Evolutionary conservation across 2,888 invertebrate genomes (phyloP).

Genomic region (Drosophila barbarae): DNA sequence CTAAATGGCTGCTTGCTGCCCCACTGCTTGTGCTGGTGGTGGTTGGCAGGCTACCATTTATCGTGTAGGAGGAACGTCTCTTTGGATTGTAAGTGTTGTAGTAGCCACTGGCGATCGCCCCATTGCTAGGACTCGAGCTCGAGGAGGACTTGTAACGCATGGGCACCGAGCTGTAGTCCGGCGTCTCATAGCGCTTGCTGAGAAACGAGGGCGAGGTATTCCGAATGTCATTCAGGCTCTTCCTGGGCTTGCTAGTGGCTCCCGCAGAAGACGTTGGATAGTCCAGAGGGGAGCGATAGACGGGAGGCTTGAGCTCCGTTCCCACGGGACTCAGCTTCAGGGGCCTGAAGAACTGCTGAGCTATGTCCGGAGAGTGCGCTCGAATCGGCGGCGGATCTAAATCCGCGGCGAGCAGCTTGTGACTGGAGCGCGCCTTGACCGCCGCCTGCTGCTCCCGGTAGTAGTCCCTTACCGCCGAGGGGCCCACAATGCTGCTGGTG

Average conservation of each 20-base stretch:
- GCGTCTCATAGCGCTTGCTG: constrained; percentile 70
- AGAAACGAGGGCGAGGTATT: constrained; percentile 76
- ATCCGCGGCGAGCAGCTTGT: constrained; percentile 54
- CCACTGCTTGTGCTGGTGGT: constrained; percentile 48
- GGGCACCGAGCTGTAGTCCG: constrained; percentile 67
- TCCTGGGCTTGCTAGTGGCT: constrained; percentile 69
- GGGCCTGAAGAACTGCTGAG: constrained; percentile 77
- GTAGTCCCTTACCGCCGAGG: constrained; percentile 82
- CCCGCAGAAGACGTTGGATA: constrained; percentile 55
- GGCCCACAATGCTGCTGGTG: constrained; percentile 85
- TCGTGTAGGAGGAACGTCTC: constrained; percentile 77
- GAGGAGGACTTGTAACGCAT: constrained; percentile 70
- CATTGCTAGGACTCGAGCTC: constrained; percentile 70
- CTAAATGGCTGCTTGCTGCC: constrained; percentile 63
- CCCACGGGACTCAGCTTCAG: constrained; percentile 77
- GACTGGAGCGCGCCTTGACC: constrained; percentile 66
- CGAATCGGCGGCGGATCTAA: constrained; percentile 53
- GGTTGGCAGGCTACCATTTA: constrained; percentile 67
- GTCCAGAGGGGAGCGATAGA: constrained; percentile 71
- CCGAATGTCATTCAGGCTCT: constrained; percentile 76
- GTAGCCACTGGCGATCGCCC: constrained; percentile 63
- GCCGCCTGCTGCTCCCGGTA: constrained; percentile 77
- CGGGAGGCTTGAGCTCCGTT: constrained; percentile 77
- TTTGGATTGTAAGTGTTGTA: constrained; percentile 79
- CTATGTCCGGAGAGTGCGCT: constrained; percentile 76